These are phyloP conservation scores for Microhierax caerulescens DNA, from an alignment of 2,797 vertebrate species.

Conservation along the genomic window DNA sequence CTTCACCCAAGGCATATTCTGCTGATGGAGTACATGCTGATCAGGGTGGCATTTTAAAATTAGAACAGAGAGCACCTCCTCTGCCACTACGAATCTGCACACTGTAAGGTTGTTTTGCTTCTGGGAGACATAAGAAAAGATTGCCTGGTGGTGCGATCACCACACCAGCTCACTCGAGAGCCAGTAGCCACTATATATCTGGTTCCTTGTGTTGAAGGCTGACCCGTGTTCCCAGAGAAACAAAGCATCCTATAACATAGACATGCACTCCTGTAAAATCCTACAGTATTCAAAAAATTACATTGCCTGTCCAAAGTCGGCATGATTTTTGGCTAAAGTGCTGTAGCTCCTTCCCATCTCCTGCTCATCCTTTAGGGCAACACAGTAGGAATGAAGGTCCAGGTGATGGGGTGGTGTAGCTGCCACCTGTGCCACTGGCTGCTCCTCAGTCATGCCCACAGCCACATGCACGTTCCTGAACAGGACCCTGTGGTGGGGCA, in stretches of 20 bases:
- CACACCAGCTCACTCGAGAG: not conserved
- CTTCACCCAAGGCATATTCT: not conserved
- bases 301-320: not conserved
- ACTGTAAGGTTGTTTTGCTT: not conserved
- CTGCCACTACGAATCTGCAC: not conserved
- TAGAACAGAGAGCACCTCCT: not conserved
- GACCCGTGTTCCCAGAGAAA: not conserved
- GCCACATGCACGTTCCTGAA: not conserved
- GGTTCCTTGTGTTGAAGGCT: not conserved
- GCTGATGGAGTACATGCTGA: not conserved
- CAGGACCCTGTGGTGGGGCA: not conserved
- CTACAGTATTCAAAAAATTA: not conserved
- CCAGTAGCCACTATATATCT: not conserved
- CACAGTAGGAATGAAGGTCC: not conserved
- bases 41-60: constrained; percentile 17
- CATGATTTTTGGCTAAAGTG: not conserved
- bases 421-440: accelerated
- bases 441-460: accelerated
- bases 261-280: not conserved
- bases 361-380: not conserved
- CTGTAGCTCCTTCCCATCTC: not conserved
- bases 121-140: not conserved
- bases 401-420: not conserved
- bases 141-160: not conserved
- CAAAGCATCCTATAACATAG: not conserved